A percentile compares a stretch with the other conserved stretches of the same genome.
Conservation (phyloP, 2,888 invertebrate genomes). For the Brachyptera risi region DNA sequence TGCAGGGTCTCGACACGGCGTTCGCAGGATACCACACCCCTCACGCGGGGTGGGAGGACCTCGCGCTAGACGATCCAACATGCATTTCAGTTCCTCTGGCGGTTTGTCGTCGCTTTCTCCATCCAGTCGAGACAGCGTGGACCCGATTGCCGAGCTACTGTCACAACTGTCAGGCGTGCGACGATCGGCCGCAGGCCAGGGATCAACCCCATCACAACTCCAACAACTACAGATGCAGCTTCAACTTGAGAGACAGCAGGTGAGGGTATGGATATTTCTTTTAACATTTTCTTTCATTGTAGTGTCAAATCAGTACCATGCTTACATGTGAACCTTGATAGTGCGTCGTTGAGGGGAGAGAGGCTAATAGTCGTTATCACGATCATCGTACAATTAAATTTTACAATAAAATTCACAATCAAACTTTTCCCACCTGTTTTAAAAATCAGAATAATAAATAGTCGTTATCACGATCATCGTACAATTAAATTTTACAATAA, state of each 20-base stretch:
- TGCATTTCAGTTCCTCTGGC: constrained; percentile 89
- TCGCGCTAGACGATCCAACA: constrained; percentile 83
- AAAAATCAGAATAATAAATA: too few relatives aligned
- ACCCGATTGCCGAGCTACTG: constrained; percentile 93
- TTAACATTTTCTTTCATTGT: too few relatives aligned
- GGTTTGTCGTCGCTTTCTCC: constrained; percentile 83
- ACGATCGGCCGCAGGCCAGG: constrained; percentile 57
- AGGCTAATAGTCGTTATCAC: too few relatives aligned
- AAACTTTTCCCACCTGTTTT: too few relatives aligned
- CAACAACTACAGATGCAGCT: constrained; percentile 95
- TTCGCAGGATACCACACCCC: constrained; percentile 76
- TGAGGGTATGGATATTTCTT: constrained; percentile 48
- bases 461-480: too few relatives aligned
- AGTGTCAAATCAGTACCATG: too few relatives aligned
- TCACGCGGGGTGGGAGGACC: constrained; percentile 62
- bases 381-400: too few relatives aligned
- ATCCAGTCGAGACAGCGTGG: constrained; percentile 88
- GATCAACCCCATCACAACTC: constrained; percentile 69
- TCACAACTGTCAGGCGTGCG: constrained; percentile 94
- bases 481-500: too few relatives aligned
- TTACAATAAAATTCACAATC: too few relatives aligned
- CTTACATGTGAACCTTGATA: too few relatives aligned
- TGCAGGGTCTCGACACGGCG: constrained; percentile 51
- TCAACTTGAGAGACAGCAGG: constrained; percentile 86
- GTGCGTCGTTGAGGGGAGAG: too few relatives aligned